These are phyloP conservation scores for Drosophila pseudoobscura DNA, from an alignment of 1,140 invertebrate species.

Conservation along the genomic window DNA sequence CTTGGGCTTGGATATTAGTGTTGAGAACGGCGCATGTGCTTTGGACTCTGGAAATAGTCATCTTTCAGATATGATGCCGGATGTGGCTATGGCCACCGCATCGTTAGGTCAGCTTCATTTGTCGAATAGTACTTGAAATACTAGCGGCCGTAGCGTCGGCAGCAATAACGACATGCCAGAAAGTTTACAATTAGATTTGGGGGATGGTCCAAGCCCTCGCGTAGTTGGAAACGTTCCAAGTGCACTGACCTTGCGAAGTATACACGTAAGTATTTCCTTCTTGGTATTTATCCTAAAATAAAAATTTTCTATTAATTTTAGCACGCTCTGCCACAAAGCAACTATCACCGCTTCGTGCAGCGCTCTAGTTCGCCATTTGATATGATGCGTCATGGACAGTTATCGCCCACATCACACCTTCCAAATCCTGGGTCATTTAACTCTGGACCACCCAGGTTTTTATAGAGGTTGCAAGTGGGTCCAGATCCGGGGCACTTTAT, in stretches of 20 bases:
- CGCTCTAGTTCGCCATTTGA: conserved; percentile 79
- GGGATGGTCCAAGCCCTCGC: conserved; percentile 88
- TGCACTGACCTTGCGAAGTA: conserved; percentile 65
- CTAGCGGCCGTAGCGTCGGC: conserved; percentile 28
- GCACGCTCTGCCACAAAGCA: conserved; percentile 75
- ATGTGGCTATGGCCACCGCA: conserved; percentile 94
- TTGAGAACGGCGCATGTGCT: conserved; percentile 59
- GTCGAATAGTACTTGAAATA: conserved; percentile 33
- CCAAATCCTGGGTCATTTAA: conserved; percentile 75
- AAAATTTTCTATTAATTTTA: conserved; percentile 11
- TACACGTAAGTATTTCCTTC: conserved; percentile 57
- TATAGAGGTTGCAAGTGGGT: conserved; percentile 82
- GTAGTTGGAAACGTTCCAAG: conserved; percentile 69
- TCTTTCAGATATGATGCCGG: conserved; percentile 92
- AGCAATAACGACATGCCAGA: conserved; percentile 72
- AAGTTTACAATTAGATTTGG: conserved; percentile 89
- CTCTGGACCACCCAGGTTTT: conserved; percentile 81
- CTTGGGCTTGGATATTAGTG: conserved; percentile 54
- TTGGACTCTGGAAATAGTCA: conserved; percentile 85
- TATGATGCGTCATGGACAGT: conserved; percentile 68
- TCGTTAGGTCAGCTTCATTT: conserved; percentile 88
- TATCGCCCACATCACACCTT: conserved; percentile 69
- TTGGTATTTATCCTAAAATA: not conserved
- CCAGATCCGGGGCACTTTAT: conserved; percentile 72
- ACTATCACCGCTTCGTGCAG: conserved; percentile 78